phyloP scores from a whole-genome alignment of 23 tunicate genomes.

The Trididemnum nubilum region DNA sequence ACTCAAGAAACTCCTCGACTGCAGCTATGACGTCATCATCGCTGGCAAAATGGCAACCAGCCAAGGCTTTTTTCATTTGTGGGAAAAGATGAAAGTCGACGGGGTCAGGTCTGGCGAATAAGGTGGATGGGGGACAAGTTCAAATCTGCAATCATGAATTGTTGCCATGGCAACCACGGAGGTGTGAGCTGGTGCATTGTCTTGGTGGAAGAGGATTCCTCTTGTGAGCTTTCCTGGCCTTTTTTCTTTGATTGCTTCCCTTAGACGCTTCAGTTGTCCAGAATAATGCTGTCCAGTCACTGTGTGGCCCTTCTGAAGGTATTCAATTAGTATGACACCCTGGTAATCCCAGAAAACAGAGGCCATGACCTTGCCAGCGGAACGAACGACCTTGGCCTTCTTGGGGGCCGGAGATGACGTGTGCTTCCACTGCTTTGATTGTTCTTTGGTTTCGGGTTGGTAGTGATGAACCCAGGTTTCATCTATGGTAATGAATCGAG shows the following conservation, averaged over 20 bases:
- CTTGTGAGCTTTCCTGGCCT: constrained; percentile 16
- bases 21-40: constrained; percentile 30
- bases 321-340: constrained; percentile 11
- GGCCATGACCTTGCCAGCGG: constrained; percentile 22
- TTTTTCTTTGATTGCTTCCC: constrained; percentile 16
- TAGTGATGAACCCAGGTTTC: constrained; percentile 23
- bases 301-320: neutral
- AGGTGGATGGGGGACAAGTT: constrained; percentile 22
- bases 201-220: constrained; percentile 33
- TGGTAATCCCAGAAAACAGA: constrained; percentile 22
- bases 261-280: neutral
- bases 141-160: constrained; percentile 30
- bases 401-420: constrained; percentile 16
- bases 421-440: constrained; percentile 35
- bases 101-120: constrained; percentile 29
- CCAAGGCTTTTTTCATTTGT: constrained; percentile 14
- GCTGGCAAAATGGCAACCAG: constrained; percentile 23
- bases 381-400: constrained; percentile 5
- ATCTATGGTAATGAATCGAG: constrained; percentile 16
- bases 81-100: constrained; percentile 31
- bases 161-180: constrained; percentile 28
- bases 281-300: neutral
- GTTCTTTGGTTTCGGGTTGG: constrained; percentile 26
- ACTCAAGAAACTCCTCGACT: constrained; percentile 10
- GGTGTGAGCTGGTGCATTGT: constrained; percentile 39